Base-by-base conservation (phyloP, 1,140 invertebrate species). In the Macrocentrus cingulum region DNA sequence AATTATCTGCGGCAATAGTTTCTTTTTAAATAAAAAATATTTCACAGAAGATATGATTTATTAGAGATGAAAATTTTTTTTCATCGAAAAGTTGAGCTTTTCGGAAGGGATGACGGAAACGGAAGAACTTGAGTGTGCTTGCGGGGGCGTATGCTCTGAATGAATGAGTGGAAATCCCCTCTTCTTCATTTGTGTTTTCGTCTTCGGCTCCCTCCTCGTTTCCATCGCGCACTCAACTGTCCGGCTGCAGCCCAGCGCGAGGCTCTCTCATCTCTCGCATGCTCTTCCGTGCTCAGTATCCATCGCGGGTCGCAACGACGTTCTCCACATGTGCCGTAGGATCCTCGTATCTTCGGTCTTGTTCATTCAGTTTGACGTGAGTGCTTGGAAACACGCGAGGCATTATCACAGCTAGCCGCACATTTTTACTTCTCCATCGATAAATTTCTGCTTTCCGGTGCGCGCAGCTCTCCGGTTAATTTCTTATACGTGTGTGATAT, bases 161-260 rank as follows among this genome's bases (percentile, higher is more conserved):
- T 78, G 76, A 77, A 77, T 76, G 74, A 74, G 68, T 54, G 62
- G 68, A 61, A 60, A 65, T 68, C 70, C 63, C 69, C 67, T 67
- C 66, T 20, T 39, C 29, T 53, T 39, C 34, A 32, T 13, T 48
- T 48, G 7, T 13, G 59, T 39, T 50, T 56, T 34, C 60, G 54
- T 58, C 46, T 51, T 41, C 49, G 19, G 16, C 51, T 46, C 42
- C 50, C 49, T 50, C 37, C 15, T 23, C 44, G 44, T 55, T 29
- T 45, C 22, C 32, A 32, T 22, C 37, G 15, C 32, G n/a, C 37
- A 39, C 19, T 59, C 22, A 45, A 6, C 32, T 57, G n/a, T 20
- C 9, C 9, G 9, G 25, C 20, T n/a, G n/a, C n/a, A n/a, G n/a
- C n/a, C n/a, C n/a, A n/a, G n/a, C n/a, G n/a, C n/a, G n/a, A n/a